Evolutionary conservation across 2,888 invertebrate genomes (phyloP), one percentile per base, ranked within the genome.

Genomic region (Pseudoips prasinana): DNA sequence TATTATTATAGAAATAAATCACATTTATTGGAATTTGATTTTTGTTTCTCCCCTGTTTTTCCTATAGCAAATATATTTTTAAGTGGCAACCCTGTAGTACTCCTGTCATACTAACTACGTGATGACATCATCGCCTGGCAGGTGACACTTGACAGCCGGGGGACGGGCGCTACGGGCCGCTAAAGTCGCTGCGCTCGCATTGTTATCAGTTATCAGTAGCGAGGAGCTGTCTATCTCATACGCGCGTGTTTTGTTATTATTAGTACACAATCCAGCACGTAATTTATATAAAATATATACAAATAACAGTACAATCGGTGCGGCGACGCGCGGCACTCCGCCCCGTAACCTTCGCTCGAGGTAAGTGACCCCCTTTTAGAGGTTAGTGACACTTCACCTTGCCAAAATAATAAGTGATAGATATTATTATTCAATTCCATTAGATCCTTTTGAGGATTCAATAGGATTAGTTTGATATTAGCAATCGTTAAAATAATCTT

Each of bases 1-100:
- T 78, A 77, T 74, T 75, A 74, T n/a, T 57, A 62, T 79, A 79
- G 73, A 67, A 80, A 77, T 82, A 82, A 79, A 55, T n/a, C 41
- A 66, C 75, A 80, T 77, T 78, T 83, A 82, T 70, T 76, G 74
- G 73, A 70, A 32, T 35, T 52, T 54, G 56, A 3, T 58, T 37
- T 19, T 37, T 30, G 17, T 19, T 24, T 8, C 8, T 10, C 20
- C 14, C 5, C 23, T 22, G 14, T 1, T n/a, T 8, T 7, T 29
- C 6, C 5, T 9, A 25, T 7, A 25, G n/a, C n/a, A n/a, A n/a
- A n/a, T n/a, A n/a, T 39, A 30, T 30, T 25, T 9, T 29, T 34
- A 33, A n/a, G 6, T 31, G 20, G 22, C 56, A 55, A 56, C 52
- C 45, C 43, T 14, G 27, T 10, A 5, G 25, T n/a, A 11, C 23